Evolutionary conservation across 2,797 vertebrate genomes (phyloP).

Genomic region (Bovichtus diacanthus): DNA sequence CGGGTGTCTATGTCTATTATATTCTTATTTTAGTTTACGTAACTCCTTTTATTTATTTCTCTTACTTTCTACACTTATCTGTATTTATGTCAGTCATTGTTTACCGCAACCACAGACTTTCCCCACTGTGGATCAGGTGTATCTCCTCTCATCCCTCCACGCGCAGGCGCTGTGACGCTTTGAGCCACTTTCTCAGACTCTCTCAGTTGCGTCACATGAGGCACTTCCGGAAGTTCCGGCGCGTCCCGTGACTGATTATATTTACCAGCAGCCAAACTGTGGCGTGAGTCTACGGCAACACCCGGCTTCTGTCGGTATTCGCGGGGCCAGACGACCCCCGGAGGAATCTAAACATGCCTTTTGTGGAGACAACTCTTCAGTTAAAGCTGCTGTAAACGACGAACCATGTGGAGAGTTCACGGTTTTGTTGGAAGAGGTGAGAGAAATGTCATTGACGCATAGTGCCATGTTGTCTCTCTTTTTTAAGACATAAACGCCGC

Average conservation of each 20-base stretch:
- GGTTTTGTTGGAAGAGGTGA: slow-evolving; percentile 83
- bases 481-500: background rate
- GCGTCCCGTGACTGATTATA: slow-evolving; percentile 48
- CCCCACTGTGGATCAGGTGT: no score
- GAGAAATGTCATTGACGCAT: slow-evolving; percentile 11
- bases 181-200: background rate
- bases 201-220: slow-evolving; percentile 27
- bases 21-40: no score
- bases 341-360: background rate
- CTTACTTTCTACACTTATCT: no score
- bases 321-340: background rate
- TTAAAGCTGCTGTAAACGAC: slow-evolving; percentile 21
- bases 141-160: slow-evolving; percentile 3
- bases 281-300: fast-evolving
- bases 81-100: no score
- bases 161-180: slow-evolving; percentile 4
- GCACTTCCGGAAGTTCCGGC: slow-evolving; percentile 46
- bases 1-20: no score
- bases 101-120: no score
- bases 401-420: slow-evolving; percentile 84
- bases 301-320: fast-evolving
- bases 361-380: background rate
- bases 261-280: background rate
- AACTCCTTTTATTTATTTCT: no score
- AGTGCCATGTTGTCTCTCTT: background rate